These are phyloP conservation scores for Rhaphigaster nebulosa DNA, from an alignment of 2,888 invertebrate species.

Conservation along the genomic window DNA sequence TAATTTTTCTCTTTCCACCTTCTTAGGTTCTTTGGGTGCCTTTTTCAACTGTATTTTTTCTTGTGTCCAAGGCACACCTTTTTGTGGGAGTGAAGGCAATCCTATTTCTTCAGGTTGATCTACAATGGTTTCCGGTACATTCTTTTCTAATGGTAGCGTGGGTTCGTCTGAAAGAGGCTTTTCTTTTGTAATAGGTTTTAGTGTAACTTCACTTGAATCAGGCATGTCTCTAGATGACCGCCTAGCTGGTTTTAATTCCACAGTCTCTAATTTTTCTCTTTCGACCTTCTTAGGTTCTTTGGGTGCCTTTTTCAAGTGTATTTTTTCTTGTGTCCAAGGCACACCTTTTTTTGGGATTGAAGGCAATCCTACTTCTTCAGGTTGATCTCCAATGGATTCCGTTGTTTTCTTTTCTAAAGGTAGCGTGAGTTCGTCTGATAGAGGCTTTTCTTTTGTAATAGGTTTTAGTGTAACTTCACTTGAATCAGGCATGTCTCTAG, in stretches of 20 bases:
- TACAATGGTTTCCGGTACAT: neutral
- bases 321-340: conserved; percentile 54
- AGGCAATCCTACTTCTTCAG: neutral
- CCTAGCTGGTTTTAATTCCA: conserved; percentile 62
- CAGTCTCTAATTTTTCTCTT: neutral
- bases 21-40: conserved; percentile 8
- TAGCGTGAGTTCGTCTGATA: neutral
- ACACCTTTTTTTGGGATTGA: neutral
- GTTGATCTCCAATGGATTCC: neutral
- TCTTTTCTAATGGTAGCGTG: neutral
- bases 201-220: conserved; percentile 1
- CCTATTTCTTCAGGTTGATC: neutral
- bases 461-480: conserved; percentile 42
- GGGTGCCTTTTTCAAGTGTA: conserved; percentile 52
- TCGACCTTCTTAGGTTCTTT: neutral
- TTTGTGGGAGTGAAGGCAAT: neutral
- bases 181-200: conserved; percentile 58
- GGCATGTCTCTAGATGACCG: conserved; percentile 27
- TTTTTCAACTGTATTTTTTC: conserved; percentile 53
- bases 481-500: conserved; percentile 34
- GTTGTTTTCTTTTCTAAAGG: neutral
- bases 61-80: conserved; percentile 44
- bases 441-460: neutral
- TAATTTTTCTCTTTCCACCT: conserved; percentile 13
- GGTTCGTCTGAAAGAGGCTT: neutral